Base-by-base conservation (phyloP, 2,113 vertebrate genomes). In the Oreochromis spilurus region DNA sequence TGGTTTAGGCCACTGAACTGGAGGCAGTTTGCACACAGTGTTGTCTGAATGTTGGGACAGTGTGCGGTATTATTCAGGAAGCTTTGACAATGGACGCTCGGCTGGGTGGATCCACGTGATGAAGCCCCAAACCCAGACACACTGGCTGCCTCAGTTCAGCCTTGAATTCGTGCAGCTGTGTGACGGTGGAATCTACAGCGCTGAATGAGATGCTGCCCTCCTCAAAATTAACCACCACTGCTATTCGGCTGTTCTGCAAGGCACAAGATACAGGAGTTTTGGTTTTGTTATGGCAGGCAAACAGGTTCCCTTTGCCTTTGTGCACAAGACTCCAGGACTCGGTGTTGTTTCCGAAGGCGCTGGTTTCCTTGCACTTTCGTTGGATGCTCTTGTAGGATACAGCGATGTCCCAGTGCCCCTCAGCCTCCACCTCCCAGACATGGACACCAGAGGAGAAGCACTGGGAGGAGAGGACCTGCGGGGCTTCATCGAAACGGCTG, bases 291-390 rank as follows among this genome's bases (percentile, higher is more conserved):
- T 95, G 93, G 38, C 40, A 84, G 6, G 85, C 93, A 24, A 34
- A 88, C 83, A 91, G 88, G 3, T 67, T 52, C 4, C 88, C 91
- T 13, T 85, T 45, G 12, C 79, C 82, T 1, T 79, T 84, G 82
- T 90, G 90, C 6, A 11, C 82, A 1, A 95, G 85, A 88, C 95
- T 95, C 93, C 94, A 94, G 62, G 95, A 95, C 14, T 75, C 31
- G 0, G 29, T 6, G 43, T 93, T 92, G n/a, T 57, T 53, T 24
- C 94, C 93, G 2, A 94, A 95, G 34, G 77, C 9, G 19, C 90
- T 91, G 14, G 31, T 50, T 17, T 19, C 1, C 19, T 67, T 91
- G 36, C 29, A 54, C 52, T 89, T 89, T 13, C 89, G 70, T 8
- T 53, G 16, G 82, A 94, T 91, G 85, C 85, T 93, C 81, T 50